Conservation (phyloP, 2,888 invertebrate species). For the Aphidius colemani region DNA sequence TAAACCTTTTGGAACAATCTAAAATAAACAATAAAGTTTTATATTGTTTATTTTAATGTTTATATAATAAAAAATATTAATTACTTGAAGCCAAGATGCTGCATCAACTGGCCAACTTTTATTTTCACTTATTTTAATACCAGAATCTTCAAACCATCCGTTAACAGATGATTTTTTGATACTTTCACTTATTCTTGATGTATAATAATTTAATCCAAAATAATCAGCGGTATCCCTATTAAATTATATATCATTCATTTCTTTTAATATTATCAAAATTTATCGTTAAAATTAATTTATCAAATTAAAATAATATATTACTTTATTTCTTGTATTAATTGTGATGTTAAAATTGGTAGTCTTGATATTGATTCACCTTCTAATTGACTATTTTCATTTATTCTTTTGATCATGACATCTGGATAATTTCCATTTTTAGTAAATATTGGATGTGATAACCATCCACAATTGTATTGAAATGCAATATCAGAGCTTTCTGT, state of each 20-base stretch:
- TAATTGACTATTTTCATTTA: slow-evolving; percentile 64
- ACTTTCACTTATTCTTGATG: slow-evolving; percentile 36
- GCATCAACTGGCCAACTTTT: slow-evolving; percentile 66
- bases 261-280: not conserved
- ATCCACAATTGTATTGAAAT: slow-evolving; percentile 66
- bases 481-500: slow-evolving; percentile 63
- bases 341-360: slow-evolving; percentile 59
- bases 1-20: slow-evolving; percentile 59
- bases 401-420: slow-evolving; percentile 65
- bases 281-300: too few species aligned
- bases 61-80: slow-evolving; percentile 53
- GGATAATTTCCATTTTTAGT: slow-evolving; percentile 70
- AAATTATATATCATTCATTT: not conserved
- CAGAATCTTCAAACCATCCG: slow-evolving; percentile 46
- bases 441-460: slow-evolving; percentile 73
- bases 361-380: slow-evolving; percentile 68
- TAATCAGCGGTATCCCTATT: slow-evolving; percentile 46
- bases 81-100: slow-evolving; percentile 65
- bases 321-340: too few species aligned
- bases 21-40: slow-evolving; percentile 10
- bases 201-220: slow-evolving; percentile 50
- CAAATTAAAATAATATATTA: not conserved
- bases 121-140: slow-evolving; percentile 65
- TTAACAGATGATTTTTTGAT: slow-evolving; percentile 21
- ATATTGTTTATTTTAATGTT: not conserved